Percentiles rank a stretch among this genome's conserved stretches.
These are phyloP conservation scores for Lasioglossum marginatum DNA, from an alignment of 2,888 invertebrate species.

Conservation along the genomic window DNA sequence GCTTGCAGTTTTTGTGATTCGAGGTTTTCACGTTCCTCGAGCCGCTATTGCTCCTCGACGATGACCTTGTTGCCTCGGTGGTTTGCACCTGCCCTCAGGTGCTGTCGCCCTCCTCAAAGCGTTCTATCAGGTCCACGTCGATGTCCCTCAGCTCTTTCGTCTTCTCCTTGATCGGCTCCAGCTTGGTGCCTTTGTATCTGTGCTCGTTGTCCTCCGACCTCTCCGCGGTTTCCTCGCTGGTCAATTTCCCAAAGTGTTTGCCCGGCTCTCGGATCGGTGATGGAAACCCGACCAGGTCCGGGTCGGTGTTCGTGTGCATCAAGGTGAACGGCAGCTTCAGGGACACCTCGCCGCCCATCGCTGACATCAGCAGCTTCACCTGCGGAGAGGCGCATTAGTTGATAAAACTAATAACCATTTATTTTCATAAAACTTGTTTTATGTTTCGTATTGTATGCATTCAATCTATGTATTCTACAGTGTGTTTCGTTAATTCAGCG, in stretches of 20 bases:
- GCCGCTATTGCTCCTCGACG: constrained; percentile 63
- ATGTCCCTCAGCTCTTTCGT: constrained; percentile 65
- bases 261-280: constrained; percentile 68
- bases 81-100: constrained; percentile 80
- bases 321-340: constrained; percentile 92
- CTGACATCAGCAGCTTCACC: constrained; percentile 91
- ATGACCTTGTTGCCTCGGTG: constrained; percentile 72
- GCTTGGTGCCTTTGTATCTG: constrained; percentile 44
- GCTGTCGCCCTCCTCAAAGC: constrained; percentile 75
- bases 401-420: too few relatives aligned
- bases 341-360: constrained; percentile 92
- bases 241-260: constrained; percentile 34
- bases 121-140: constrained; percentile 80
- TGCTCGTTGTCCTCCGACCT: constrained; percentile 57
- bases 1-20: constrained; percentile 70
- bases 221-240: constrained; percentile 36
- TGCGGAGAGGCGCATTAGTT: constrained; percentile 59
- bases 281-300: constrained; percentile 86
- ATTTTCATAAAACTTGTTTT: background rate
- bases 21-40: constrained; percentile 69
- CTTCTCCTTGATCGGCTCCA: constrained; percentile 59
- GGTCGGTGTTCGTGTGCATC: constrained; percentile 90
- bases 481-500: too few relatives aligned
- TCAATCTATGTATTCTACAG: too few relatives aligned
- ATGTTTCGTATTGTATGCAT: background rate